A percentile compares a stretch with the other conserved stretches of the same genome.
phyloP scores from a whole-genome alignment of 2,888 invertebrate species.

The Tiliacea aurago region DNA sequence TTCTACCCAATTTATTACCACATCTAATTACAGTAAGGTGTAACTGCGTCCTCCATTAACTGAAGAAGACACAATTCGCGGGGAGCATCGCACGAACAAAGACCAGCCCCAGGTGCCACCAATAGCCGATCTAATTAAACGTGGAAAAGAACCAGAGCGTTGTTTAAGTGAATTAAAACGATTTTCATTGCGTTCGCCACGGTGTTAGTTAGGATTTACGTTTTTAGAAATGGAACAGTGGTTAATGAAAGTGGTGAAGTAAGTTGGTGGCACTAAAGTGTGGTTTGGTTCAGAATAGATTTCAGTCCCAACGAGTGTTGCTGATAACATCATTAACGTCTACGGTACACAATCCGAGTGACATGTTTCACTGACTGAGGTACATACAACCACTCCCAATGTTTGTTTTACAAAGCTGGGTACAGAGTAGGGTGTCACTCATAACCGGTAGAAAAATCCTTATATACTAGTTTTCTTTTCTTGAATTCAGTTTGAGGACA shows the following conservation, averaged over 20 bases:
- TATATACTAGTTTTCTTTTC: not conserved
- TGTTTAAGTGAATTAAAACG: constrained; percentile 79
- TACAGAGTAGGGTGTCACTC: not conserved
- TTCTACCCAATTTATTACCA: constrained; percentile 24
- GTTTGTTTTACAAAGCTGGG: not conserved
- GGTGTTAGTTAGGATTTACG: constrained; percentile 71
- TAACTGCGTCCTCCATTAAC: constrained; percentile 71
- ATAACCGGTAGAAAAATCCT: not conserved
- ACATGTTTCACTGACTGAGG: not conserved
- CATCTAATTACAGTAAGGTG: constrained; percentile 64
- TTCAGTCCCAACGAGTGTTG: not conserved
- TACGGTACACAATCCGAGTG: not conserved
- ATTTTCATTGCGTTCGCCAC: constrained; percentile 67
- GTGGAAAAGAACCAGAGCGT: constrained; percentile 78
- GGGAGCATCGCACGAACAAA: constrained; percentile 70
- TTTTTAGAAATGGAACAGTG: constrained; percentile 61
- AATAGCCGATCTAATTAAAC: constrained; percentile 85
- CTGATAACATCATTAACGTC: not conserved
- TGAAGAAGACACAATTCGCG: constrained; percentile 78
- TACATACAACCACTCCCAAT: not conserved
- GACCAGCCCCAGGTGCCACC: constrained; percentile 82
- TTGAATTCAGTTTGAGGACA: not conserved
- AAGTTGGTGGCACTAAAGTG: constrained; percentile 17
- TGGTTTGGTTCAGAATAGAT: not conserved
- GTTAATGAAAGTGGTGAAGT: constrained; percentile 51